A percentile compares a stretch with the other conserved stretches of the same genome.
These are phyloP conservation scores for Sipha flava DNA, from an alignment of 1,140 invertebrate species.

Conservation along the genomic window DNA sequence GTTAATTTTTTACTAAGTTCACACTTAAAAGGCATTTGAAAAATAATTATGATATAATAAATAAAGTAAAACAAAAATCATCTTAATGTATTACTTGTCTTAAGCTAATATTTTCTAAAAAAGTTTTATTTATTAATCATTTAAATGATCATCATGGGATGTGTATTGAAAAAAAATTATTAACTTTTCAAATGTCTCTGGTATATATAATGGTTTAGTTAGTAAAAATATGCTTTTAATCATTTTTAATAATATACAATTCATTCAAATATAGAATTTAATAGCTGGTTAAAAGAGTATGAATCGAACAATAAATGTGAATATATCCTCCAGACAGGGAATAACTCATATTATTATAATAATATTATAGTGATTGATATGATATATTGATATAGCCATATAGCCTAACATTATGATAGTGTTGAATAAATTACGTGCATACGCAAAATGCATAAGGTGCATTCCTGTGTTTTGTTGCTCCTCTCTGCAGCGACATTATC, in stretches of 20 bases:
- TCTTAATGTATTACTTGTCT: not conserved
- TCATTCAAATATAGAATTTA: not conserved
- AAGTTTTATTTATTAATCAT: not conserved
- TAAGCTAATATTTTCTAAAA: not conserved
- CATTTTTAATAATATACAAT: not conserved
- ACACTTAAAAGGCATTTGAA: too few species aligned
- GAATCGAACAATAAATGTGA: not conserved
- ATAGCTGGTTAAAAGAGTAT: not conserved
- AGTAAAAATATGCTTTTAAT: not conserved
- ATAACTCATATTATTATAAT: too few species aligned
- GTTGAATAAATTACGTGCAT: too few species aligned
- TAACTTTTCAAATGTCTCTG: not conserved
- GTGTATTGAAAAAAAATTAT: not conserved
- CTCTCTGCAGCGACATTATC: too few species aligned
- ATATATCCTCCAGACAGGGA: not conserved
- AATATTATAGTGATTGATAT: too few species aligned
- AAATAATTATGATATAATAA: not conserved
- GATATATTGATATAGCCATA: too few species aligned
- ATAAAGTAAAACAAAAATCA: not conserved
- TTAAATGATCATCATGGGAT: not conserved
- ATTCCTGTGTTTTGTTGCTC: too few species aligned
- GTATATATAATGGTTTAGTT: not conserved
- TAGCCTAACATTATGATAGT: too few species aligned
- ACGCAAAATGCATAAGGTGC: too few species aligned
- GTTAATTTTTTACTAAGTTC: too few species aligned